A percentile compares a stretch with the other conserved stretches of the same genome.
Evolutionary conservation across 2,888 invertebrate species (phyloP).

Genomic region (Pharmacophagus antenor): DNA sequence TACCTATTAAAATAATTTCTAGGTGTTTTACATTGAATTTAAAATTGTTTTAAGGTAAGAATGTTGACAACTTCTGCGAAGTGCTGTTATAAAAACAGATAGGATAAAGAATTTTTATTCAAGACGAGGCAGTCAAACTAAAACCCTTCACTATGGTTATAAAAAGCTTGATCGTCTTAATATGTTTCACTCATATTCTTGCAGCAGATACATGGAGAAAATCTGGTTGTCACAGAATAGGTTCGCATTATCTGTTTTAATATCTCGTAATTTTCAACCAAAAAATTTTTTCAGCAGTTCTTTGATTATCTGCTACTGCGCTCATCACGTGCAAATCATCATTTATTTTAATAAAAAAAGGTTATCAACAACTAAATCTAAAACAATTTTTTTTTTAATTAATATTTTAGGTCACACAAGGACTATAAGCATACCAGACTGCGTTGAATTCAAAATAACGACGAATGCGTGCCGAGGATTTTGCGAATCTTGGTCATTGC

Average conservation of each 20-base stretch:
- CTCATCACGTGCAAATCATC: too few relatives aligned
- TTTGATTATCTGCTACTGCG: too few relatives aligned
- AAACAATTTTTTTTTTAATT: background rate
- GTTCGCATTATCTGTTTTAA: constrained; percentile 61
- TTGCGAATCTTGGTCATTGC: constrained; percentile 93
- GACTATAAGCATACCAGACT: constrained; percentile 90
- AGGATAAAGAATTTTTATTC: constrained; percentile 26
- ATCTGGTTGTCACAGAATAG: constrained; percentile 90
- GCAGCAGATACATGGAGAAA: constrained; percentile 82
- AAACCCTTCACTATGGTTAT: constrained; percentile 51
- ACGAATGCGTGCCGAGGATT: constrained; percentile 94
- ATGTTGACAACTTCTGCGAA: constrained; percentile 38
- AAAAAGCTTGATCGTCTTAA: constrained; percentile 52
- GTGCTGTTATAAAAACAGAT: constrained; percentile 39
- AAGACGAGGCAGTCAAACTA: constrained; percentile 6
- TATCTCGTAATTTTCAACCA: background rate
- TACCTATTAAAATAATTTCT: too few relatives aligned
- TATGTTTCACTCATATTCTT: constrained; percentile 65
- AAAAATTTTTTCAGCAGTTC: background rate
- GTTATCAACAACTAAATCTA: background rate
- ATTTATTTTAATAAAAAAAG: background rate
- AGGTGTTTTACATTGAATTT: too few relatives aligned
- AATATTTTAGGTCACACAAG: constrained; percentile 85
- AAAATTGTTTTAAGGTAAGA: background rate
- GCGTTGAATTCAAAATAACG: constrained; percentile 90